Percentiles rank a stretch among this genome's conserved stretches.
Conservation (phyloP, 2,797 vertebrate species). For the Choloepus didactylus region DNA sequence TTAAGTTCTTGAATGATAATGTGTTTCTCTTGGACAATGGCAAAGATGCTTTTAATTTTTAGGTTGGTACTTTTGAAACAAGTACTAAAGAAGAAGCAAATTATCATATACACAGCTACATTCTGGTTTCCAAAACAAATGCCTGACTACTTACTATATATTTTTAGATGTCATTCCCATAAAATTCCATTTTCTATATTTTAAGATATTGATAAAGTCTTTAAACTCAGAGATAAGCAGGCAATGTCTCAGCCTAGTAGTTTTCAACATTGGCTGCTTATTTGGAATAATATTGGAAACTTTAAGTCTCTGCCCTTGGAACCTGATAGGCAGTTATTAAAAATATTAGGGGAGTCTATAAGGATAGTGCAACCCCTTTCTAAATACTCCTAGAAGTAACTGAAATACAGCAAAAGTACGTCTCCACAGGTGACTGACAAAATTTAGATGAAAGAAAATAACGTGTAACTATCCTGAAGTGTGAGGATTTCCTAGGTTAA, state of each 20-base stretch:
- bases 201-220: background rate
- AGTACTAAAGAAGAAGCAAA: background rate
- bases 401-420: constrained; percentile 4
- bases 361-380: background rate
- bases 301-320: background rate
- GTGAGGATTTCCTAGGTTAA: background rate
- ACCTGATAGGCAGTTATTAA: background rate
- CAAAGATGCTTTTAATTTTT: background rate
- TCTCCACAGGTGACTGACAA: background rate
- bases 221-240: background rate
- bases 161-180: background rate
- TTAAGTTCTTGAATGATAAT: background rate
- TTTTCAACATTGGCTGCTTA: background rate
- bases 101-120: background rate
- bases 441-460: constrained; percentile 41
- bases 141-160: background rate
- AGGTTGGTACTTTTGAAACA: background rate
- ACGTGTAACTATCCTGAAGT: background rate
- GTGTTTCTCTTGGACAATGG: background rate
- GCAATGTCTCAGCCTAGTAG: background rate
- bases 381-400: background rate
- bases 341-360: background rate
- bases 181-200: background rate
- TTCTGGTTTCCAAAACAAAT: constrained; percentile 10
- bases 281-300: background rate